Conservation (phyloP, 2,888 invertebrate species). For the Lasius platythorax region DNA sequence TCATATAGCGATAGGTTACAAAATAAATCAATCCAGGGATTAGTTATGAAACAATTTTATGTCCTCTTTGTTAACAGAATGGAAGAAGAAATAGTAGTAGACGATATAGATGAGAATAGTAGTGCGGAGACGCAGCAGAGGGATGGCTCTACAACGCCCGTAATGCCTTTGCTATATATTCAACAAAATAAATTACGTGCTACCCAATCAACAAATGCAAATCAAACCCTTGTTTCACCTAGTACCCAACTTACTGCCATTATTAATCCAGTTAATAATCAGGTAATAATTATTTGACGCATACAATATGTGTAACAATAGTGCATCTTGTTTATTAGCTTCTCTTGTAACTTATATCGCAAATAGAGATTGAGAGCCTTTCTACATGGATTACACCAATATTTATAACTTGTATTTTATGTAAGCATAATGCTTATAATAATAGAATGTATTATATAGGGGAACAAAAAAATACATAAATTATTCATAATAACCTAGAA, state of each 20-base stretch:
- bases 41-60: background rate
- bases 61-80: slow-evolving; percentile 74
- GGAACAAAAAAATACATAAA: slow-evolving; percentile 26
- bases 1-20: background rate
- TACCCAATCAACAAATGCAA: slow-evolving; percentile 75
- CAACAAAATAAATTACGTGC: slow-evolving; percentile 81
- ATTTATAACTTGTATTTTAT: slow-evolving; percentile 56
- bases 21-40: background rate
- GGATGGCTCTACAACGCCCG: slow-evolving; percentile 77
- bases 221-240: slow-evolving; percentile 79
- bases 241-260: slow-evolving; percentile 81
- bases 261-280: slow-evolving; percentile 81
- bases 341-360: background rate
- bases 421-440: slow-evolving; percentile 51
- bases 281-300: slow-evolving; percentile 74
- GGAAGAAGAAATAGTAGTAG: slow-evolving; percentile 83
- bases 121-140: slow-evolving; percentile 69
- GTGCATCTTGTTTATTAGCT: background rate
- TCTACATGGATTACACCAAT: slow-evolving; percentile 21
- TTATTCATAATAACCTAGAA: slow-evolving; percentile 66
- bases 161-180: slow-evolving; percentile 83
- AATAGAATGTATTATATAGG: slow-evolving; percentile 39
- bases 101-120: slow-evolving; percentile 78
- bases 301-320: background rate
- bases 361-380: slow-evolving; percentile 20